Conservation (phyloP, 1,140 invertebrate genomes). For the Drosophila jambulina region DNA sequence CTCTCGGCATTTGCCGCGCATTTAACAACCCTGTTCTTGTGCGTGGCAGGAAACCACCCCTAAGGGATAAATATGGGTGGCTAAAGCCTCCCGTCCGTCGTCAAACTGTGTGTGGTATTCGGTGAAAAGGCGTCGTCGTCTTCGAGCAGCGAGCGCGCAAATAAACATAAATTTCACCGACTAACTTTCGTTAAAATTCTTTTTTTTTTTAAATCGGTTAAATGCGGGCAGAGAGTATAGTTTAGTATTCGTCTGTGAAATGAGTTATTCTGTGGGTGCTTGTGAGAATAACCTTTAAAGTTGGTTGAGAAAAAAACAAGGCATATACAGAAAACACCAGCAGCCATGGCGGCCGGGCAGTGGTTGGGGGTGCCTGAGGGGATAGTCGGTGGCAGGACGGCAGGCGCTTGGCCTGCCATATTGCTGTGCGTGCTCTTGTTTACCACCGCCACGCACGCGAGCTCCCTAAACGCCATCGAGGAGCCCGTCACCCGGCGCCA, state of each 20-base stretch:
- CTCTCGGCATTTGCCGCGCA: constrained; percentile 49
- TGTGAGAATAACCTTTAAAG: constrained; percentile 11
- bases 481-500: constrained; percentile 65
- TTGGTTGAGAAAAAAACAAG: constrained; percentile 25
- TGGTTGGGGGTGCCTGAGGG: constrained; percentile 31
- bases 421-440: constrained; percentile 74
- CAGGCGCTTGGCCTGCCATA: constrained; percentile 12
- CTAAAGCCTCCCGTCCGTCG: constrained; percentile 39
- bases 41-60: constrained; percentile 69
- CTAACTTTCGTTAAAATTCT: constrained; percentile 1
- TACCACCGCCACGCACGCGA: constrained; percentile 56
- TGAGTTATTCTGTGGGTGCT: constrained; percentile 3
- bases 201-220: neutral
- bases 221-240: neutral
- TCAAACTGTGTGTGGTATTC: constrained; percentile 69
- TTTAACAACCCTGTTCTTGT: constrained; percentile 69
- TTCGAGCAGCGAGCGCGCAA: constrained; percentile 24
- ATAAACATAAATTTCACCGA: constrained; percentile 39
- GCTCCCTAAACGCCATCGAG: constrained; percentile 66
- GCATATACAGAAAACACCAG: constrained; percentile 51
- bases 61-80: constrained; percentile 55
- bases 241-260: constrained; percentile 11
- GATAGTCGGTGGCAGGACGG: constrained; percentile 13
- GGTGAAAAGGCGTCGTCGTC: constrained; percentile 67
- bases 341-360: constrained; percentile 58